Evolutionary conservation across 2,888 invertebrate genomes (phyloP), one percentile per base, ranked within the genome.

Genomic region (Heteromyza rotundicornis): DNA sequence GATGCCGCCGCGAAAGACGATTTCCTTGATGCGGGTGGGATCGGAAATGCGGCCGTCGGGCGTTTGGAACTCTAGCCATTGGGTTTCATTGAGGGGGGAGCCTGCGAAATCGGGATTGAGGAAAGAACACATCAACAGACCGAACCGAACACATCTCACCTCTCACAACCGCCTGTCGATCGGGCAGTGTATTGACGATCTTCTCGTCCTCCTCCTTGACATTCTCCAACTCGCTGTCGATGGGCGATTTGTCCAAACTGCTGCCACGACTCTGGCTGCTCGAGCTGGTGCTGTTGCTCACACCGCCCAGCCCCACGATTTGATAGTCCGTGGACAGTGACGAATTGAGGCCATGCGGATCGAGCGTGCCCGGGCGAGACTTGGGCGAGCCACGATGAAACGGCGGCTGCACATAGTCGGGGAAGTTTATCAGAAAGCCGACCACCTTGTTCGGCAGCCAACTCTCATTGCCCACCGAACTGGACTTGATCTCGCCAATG

Each of bases 1-100:
- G 20, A 96, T 87, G 56, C 96, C 96, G 77, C 98, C 98, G 84
- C 92, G 89, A 81, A 97, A 98, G 76, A 99, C 92, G 52, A 93
- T 88, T 75, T 92, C 89, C 80, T 91, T 93, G 1, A 97, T 87
- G 7, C 89, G 88, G 8, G 91, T 90, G 0, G 91, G 87, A 78
- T 96, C 90, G 50, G 86, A 87, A 40, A 98, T 88, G 77, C 90
- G 86, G 1, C 97, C 97, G 64, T 94, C 91, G 1, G 88, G 83
- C 76, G 94, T 92, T 79, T 92, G 89, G 71, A 90, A 88, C 57
- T 89, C 89, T 8, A 89, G 86, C 97, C 97, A 98, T 74, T 93
- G 92, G 65, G 90, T 89, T 62, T 87, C 85, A 0, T 88, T 89
- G 10, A 97, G 84, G 0, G 95, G 92, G 14, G 86, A 82, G 10